Evolutionary conservation across 2,888 invertebrate genomes (phyloP).

Genomic region (Scaptomyza reducta): DNA sequence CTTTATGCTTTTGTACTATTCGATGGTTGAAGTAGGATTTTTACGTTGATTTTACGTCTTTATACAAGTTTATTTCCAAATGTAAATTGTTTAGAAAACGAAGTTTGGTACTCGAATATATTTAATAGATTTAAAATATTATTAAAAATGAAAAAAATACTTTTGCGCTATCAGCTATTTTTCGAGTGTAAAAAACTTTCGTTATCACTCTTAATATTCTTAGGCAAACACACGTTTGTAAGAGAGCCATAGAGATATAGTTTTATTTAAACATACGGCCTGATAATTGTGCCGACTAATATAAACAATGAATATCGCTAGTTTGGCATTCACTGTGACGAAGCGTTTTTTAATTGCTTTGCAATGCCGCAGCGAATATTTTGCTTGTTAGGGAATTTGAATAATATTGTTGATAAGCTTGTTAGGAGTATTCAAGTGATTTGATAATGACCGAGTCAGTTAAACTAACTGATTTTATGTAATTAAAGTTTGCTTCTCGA

Average conservation of each 20-base stretch:
- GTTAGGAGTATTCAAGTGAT: no score
- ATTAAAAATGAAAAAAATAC: no score
- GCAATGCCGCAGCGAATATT: not conserved
- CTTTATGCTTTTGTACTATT: not conserved
- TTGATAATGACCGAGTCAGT: no score
- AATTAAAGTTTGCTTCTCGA: no score
- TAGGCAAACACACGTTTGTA: not conserved
- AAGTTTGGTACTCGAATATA: no score
- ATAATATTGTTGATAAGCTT: no score
- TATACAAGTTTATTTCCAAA: no score
- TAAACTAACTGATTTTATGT: no score
- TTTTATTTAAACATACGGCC: not conserved
- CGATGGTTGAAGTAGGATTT: not conserved
- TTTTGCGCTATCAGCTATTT: not conserved
- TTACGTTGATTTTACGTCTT: no score
- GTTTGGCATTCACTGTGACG: conserved; percentile 34
- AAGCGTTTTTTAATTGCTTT: not conserved
- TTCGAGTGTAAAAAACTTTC: not conserved
- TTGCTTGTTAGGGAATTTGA: no score
- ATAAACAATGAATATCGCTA: conserved; percentile 19
- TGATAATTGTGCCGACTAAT: conserved; percentile 19
- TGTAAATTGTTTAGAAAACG: not conserved
- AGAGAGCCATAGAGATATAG: no score
- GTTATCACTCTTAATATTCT: conserved; percentile 20
- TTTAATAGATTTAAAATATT: no score